Percentiles rank a stretch among this genome's conserved stretches.
These are phyloP conservation scores for Poeciliopsis occidentalis DNA, from an alignment of 2,113 vertebrate genomes.

Conservation along the genomic window DNA sequence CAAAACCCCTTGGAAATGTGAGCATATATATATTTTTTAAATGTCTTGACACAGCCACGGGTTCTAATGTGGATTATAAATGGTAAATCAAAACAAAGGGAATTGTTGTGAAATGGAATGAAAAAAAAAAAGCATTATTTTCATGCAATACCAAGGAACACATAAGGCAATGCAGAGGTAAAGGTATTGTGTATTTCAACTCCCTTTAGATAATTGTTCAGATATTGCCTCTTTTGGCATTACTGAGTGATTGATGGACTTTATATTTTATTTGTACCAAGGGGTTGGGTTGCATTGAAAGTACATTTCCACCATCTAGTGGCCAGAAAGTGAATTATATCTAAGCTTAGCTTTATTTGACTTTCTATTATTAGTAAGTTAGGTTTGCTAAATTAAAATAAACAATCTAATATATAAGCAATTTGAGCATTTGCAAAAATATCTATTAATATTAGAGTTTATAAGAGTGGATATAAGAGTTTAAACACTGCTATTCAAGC, in stretches of 20 bases:
- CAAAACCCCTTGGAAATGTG: too few species aligned
- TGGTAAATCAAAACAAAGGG: not conserved
- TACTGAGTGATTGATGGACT: not conserved
- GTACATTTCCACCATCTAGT: not conserved
- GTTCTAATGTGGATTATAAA: not conserved
- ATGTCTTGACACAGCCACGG: too few species aligned
- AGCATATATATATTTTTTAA: too few species aligned
- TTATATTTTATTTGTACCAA: not conserved
- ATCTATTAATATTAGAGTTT: not conserved
- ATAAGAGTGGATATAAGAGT: too few species aligned
- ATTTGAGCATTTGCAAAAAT: not conserved
- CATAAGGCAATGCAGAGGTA: not conserved
- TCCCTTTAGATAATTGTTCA: not conserved
- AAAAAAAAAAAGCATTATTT: too few species aligned
- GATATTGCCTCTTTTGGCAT: too few species aligned
- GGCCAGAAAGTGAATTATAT: not conserved
- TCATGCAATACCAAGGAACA: too few species aligned
- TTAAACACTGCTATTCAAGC: not conserved
- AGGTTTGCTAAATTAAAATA: not conserved
- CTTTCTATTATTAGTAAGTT: not conserved
- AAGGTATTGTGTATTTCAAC: not conserved
- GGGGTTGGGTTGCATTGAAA: not conserved
- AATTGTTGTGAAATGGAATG: not conserved
- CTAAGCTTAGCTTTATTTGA: not conserved
- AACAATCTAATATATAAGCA: not conserved